Percentiles rank a stretch among this genome's conserved stretches.
These are phyloP conservation scores for Dendropsophus ebraccatus DNA, from an alignment of 2,113 vertebrate genomes.

Conservation along the genomic window DNA sequence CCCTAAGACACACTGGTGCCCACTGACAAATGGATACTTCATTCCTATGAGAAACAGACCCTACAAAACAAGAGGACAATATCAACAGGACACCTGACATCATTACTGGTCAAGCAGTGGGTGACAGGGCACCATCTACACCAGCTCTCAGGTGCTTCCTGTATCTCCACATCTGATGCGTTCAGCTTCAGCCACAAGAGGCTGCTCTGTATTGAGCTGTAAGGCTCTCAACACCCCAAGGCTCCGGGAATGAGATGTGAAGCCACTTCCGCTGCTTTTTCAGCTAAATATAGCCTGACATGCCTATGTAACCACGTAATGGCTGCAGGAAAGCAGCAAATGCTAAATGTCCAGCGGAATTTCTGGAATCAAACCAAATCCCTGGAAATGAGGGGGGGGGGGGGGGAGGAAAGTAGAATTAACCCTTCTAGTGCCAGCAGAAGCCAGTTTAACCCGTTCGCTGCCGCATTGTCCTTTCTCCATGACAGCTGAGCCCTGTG, in stretches of 20 bases:
- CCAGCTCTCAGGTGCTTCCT: not conserved
- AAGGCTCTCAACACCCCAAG: not conserved
- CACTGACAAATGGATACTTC: too few species aligned
- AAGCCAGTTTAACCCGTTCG: not conserved
- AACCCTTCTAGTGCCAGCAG: not conserved
- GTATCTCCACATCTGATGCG: too few species aligned
- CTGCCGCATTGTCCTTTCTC: not conserved
- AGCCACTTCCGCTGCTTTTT: not conserved
- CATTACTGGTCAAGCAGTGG: not conserved
- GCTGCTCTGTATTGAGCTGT: not conserved
- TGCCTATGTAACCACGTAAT: not conserved
- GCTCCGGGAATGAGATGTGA: not conserved
- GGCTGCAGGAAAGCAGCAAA: not conserved
- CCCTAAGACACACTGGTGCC: too few species aligned
- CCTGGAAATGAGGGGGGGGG: not conserved
- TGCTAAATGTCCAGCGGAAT: conserved; percentile 6
- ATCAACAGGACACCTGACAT: not conserved
- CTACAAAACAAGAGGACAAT: not conserved
- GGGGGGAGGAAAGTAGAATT: not conserved
- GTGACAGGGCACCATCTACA: too few species aligned
- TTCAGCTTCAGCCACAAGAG: not conserved
- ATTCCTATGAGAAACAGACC: not conserved
- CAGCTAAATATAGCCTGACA: not conserved
- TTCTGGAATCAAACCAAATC: not conserved
- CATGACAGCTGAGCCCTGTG: not conserved